Conservation (phyloP, 2,888 invertebrate species). For the Harmothoe impar region DNA sequence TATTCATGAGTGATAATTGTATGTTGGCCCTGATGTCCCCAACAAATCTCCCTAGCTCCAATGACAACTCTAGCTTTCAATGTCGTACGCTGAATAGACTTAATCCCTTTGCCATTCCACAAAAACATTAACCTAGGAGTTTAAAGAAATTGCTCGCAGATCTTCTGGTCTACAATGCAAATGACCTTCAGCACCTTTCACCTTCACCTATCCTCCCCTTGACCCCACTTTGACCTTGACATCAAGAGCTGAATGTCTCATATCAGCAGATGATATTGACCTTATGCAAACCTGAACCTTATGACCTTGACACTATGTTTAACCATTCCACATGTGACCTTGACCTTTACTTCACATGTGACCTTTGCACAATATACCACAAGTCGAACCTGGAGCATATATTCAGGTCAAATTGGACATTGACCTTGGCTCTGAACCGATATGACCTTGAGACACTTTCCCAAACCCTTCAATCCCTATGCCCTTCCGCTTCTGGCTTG, state of each 20-base stretch:
- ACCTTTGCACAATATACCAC: background rate
- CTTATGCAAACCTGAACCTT: no score
- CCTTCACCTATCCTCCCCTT: no score
- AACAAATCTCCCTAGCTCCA: no score
- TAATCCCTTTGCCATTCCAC: no score
- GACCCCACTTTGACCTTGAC: background rate
- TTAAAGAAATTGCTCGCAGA: no score
- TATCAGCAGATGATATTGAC: no score
- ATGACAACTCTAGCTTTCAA: no score
- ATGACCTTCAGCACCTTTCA: constrained; percentile 11
- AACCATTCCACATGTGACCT: background rate
- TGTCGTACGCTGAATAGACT: no score
- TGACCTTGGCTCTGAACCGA: constrained; percentile 3
- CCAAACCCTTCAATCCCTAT: background rate
- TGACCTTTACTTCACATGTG: background rate
- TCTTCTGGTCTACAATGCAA: constrained; percentile 23
- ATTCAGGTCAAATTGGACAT: background rate
- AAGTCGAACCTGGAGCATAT: background rate
- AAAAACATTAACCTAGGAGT: no score
- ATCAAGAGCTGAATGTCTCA: no score
- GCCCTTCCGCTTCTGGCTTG: constrained; percentile 53
- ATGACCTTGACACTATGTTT: background rate
- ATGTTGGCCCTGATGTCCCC: no score
- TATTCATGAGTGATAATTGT: no score
- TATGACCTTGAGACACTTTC: background rate